Conservation (phyloP, 1,140 invertebrate species). For the Anagrus nilaparvatae region DNA sequence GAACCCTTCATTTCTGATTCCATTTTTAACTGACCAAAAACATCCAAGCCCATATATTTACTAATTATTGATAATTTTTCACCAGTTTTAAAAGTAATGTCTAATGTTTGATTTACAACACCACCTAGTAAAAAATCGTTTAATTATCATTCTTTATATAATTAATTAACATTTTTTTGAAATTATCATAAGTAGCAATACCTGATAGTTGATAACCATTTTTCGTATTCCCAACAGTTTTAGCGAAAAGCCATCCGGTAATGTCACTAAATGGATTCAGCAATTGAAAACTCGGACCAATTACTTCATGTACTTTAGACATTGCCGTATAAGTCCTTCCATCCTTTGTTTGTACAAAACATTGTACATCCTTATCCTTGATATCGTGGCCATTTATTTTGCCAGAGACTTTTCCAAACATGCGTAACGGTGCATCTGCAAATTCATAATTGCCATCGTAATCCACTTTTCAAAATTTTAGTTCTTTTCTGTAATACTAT, state of each 20-base stretch:
- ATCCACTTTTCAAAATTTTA: too few relatives aligned
- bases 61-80: slow-evolving; percentile 66
- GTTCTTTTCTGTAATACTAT: too few relatives aligned
- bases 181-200: slow-evolving; percentile 30
- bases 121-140: slow-evolving; percentile 52
- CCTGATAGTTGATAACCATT: slow-evolving; percentile 83
- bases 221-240: slow-evolving; percentile 54
- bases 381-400: slow-evolving; percentile 65
- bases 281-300: slow-evolving; percentile 72
- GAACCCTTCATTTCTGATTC: slow-evolving; percentile 69
- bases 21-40: slow-evolving; percentile 77
- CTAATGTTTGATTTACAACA: slow-evolving; percentile 69
- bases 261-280: slow-evolving; percentile 67
- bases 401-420: slow-evolving; percentile 76
- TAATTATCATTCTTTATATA: background rate
- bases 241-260: slow-evolving; percentile 88
- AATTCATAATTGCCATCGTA: too few relatives aligned
- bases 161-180: background rate
- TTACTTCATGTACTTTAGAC: slow-evolving; percentile 58
- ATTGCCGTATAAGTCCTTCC: slow-evolving; percentile 85
- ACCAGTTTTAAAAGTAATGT: slow-evolving; percentile 60
- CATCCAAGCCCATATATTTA: slow-evolving; percentile 76
- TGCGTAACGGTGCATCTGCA: slow-evolving; percentile 66
- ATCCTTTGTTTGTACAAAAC: slow-evolving; percentile 82
- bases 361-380: slow-evolving; percentile 75